These are phyloP conservation scores for Coboldia fuscipes DNA, from an alignment of 1,140 invertebrate genomes.

Conservation along the genomic window DNA sequence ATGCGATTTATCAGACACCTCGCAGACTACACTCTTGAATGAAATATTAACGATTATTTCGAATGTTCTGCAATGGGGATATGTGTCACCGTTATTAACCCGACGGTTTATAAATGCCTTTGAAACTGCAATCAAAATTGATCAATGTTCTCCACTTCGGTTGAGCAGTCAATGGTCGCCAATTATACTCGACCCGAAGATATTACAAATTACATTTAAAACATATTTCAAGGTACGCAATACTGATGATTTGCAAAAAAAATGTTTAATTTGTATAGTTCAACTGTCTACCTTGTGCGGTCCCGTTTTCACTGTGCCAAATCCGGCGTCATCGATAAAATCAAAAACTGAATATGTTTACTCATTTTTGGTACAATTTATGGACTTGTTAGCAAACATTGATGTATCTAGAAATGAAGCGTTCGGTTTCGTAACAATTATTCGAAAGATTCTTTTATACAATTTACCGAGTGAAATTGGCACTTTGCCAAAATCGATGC, in stretches of 20 bases:
- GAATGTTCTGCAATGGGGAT: slow-evolving; percentile 15
- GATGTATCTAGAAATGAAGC: slow-evolving; percentile 32
- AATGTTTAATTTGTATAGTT: slow-evolving; percentile 44
- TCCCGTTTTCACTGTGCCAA: slow-evolving; percentile 19
- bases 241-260: slow-evolving; percentile 39
- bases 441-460: slow-evolving; percentile 26
- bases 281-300: slow-evolving; percentile 52
- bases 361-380: background rate
- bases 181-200: slow-evolving; percentile 35
- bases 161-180: slow-evolving; percentile 36
- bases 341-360: background rate
- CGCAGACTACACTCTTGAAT: slow-evolving; percentile 10
- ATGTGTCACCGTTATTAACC: slow-evolving; percentile 22
- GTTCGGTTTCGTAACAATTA: slow-evolving; percentile 30
- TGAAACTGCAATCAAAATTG: slow-evolving; percentile 33
- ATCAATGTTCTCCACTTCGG: slow-evolving; percentile 30
- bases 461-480: slow-evolving; percentile 23
- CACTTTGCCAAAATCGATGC: slow-evolving; percentile 7
- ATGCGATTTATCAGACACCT: slow-evolving; percentile 11
- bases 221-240: slow-evolving; percentile 51
- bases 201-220: slow-evolving; percentile 50
- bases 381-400: slow-evolving; percentile 15
- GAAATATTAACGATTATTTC: slow-evolving; percentile 15
- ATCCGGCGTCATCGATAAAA: slow-evolving; percentile 1
- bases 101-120: slow-evolving; percentile 35